Base-by-base conservation (phyloP, 2,888 invertebrate species). In the Nemoura dubitans region DNA sequence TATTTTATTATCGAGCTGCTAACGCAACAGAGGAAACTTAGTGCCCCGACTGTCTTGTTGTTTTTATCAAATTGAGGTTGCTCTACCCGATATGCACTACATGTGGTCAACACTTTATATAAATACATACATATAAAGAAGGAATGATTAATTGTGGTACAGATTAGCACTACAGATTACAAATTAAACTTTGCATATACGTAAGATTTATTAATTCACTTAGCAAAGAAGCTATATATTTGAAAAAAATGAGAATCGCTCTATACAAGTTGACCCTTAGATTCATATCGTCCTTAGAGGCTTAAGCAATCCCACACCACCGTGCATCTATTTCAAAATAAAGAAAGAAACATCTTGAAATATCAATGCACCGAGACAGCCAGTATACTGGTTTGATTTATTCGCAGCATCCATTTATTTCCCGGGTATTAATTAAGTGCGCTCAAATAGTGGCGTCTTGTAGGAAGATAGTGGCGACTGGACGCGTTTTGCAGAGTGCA, bases 341-440 rank as follows among this genome's bases (percentile, higher is more conserved):
- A 59, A 59, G 59, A 21, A 59, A 59, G 16, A 59, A 59, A 59
- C 59, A 59, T 21, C 59, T 59, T 21, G 21, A 59, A 59, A 59
- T 21, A 59, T 59, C 59, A 21, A 59, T 59, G 59, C 21, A 21
- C 59, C 78, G 25, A 21, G n/a, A 3, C 26, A 16, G 3, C 7
- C 28, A 26, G 78, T 26, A n/a, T n/a, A 78, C 78, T 78, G 78
- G 27, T 27, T 78, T 78, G 78, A 78, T 78, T 78, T 78, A 78
- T 78, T 78, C 21, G 59, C 59, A 1, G 59, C 3, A 25, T 78
- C 26, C 27, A 26, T 26, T 25, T 26, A 78, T 27, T 78, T 78
- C 78, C 78, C 28, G 78, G 78, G 78, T 26, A 78, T 27, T 78
- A 78, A 78, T 78, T 78, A 78, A 27, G 26, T 78, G 26, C 78